Conservation (phyloP, 2,113 vertebrate genomes). For the Microtus oregoni region DNA sequence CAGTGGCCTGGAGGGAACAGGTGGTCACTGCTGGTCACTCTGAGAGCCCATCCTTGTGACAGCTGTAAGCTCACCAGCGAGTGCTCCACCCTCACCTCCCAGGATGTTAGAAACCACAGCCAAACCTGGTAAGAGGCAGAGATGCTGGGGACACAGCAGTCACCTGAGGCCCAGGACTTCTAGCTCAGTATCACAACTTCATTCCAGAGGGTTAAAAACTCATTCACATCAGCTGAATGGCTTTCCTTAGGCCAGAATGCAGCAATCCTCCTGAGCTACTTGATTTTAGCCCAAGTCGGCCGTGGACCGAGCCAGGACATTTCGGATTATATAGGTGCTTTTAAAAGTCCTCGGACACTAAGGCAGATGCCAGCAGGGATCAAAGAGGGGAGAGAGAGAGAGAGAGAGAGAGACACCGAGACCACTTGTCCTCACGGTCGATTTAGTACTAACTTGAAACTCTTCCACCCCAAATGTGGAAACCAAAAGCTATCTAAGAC, state of each 20-base stretch:
- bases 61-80: neutral
- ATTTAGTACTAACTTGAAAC: constrained; percentile 62
- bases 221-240: neutral
- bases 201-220: neutral
- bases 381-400: constrained; percentile 73
- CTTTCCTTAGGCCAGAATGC: constrained; percentile 18
- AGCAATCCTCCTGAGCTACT: neutral
- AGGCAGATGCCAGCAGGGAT: constrained; percentile 75
- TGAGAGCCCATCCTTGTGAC: neutral
- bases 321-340: constrained; percentile 11
- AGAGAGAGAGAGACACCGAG: constrained; percentile 76
- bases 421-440: constrained; percentile 56
- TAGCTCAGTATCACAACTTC: neutral
- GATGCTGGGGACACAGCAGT: neutral
- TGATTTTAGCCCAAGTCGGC: constrained; percentile 17
- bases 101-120: neutral
- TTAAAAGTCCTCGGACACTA: constrained; percentile 46
- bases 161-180: neutral
- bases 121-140: neutral
- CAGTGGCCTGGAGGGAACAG: neutral
- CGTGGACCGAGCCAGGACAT: neutral
- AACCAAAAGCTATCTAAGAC: constrained; percentile 3
- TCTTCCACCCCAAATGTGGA: constrained; percentile 17
- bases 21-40: neutral
- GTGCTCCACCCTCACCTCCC: neutral